Percentiles rank a stretch among this genome's conserved stretches.
Evolutionary conservation across 2,113 vertebrate species (phyloP).

Genomic region (Plectropomus leopardus): DNA sequence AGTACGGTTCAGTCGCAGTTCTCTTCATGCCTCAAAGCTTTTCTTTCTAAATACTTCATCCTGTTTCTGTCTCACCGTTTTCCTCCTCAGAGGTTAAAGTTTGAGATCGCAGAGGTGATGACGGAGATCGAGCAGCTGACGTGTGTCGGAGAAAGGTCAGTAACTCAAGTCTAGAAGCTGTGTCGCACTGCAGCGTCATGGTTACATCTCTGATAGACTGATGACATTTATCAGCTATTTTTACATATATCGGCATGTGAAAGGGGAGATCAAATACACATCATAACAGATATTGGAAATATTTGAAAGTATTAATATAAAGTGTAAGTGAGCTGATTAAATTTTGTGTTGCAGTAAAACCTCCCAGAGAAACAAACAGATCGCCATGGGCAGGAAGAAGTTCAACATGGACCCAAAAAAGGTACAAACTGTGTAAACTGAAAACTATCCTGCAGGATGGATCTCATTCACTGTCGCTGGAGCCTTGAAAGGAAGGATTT

Average conservation of each 20-base stretch:
- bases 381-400: slow-evolving; percentile 98
- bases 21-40: neutral
- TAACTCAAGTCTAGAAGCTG: neutral
- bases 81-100: slow-evolving; percentile 93
- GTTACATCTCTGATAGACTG: neutral
- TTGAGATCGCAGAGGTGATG: slow-evolving; percentile 98
- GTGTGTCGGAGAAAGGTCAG: slow-evolving; percentile 94
- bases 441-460: too few species aligned
- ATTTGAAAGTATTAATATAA: too few species aligned
- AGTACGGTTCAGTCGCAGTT: neutral
- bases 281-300: too few species aligned
- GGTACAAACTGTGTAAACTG: too few species aligned
- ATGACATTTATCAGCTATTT: neutral
- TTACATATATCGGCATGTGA: too few species aligned
- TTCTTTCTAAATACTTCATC: neutral
- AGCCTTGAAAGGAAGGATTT: neutral
- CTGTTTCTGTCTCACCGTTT: neutral
- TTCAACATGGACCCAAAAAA: slow-evolving; percentile 99
- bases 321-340: too few species aligned
- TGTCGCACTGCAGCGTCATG: neutral
- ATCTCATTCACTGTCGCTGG: neutral
- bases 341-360: slow-evolving; percentile 89
- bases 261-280: too few species aligned
- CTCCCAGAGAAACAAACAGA: slow-evolving; percentile 96
- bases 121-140: slow-evolving; percentile 98